Base-by-base conservation (phyloP, 2,797 vertebrate species). In the Avahi laniger region DNA sequence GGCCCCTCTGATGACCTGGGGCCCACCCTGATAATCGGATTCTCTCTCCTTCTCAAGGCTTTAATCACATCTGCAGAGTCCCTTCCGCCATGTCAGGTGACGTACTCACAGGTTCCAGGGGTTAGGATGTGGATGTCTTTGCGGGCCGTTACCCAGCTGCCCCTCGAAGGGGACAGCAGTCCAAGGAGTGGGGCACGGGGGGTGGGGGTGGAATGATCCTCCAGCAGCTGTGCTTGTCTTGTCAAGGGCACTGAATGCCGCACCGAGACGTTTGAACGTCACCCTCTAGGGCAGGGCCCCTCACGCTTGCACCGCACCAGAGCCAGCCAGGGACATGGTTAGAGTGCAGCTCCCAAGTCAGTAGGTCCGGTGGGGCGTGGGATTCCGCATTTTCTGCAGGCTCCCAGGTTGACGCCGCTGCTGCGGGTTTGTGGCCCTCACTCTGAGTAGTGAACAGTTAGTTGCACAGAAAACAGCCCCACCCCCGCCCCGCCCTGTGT, bases 291-390 rank as follows among this genome's bases (percentile, higher is more conserved):
- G n/a, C n/a, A 38, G 69, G 0, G 9, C 10, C n/a, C 26, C 28
- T 52, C 24, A 26, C 15, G 2, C 12, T 50, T 0, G 48, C 28
- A 24, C 0, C 48, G 48, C 20, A 4, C n/a, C 43, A 0, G 0
- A 35, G 11, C 15, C 22, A 4, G 4, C 80, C 15, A 9, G 13
- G 75, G 75, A 67, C 2, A 59, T 81, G 63, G 20, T 46, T 33
- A 33, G 52, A 20, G 46, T 20, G 57, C 38, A n/a, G 79, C 33
- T 3, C 43, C n/a, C 3, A 35, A 65, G 80, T 65, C 38, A 12
- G 61, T 3, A 0, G 22, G 43, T 59, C 82, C 52, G 61, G 59
- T 0, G 6, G 24, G 72, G 46, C n/a, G 5, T 38, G 8, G 14
- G 75, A 61, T 10, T 63, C 67, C n/a, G 30, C 5, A 2, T 41